Evolutionary conservation across 2,888 invertebrate genomes (phyloP).

Genomic region (Drosophila pullipes): DNA sequence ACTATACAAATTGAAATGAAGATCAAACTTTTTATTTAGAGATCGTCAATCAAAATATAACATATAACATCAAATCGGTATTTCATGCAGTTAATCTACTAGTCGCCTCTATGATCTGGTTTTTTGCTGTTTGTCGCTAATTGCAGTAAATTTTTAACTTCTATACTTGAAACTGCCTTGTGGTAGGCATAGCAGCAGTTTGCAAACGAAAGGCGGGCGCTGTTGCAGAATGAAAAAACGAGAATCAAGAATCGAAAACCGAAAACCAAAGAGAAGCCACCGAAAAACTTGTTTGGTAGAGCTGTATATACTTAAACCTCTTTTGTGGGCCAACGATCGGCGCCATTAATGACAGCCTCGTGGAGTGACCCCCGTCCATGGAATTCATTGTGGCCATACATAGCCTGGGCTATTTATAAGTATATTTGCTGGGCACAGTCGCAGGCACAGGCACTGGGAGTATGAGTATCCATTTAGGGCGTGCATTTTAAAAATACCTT

Average conservation of each 20-base stretch:
- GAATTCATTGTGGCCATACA: constrained; percentile 36
- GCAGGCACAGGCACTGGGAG: constrained; percentile 19
- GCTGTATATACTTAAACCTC: constrained; percentile 56
- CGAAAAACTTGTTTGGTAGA: constrained; percentile 56
- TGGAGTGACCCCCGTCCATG: constrained; percentile 51
- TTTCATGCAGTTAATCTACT: constrained; percentile 13
- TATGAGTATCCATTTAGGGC: constrained; percentile 74
- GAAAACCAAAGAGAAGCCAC: constrained; percentile 30
- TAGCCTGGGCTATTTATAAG: constrained; percentile 56
- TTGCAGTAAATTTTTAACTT: constrained; percentile 52
- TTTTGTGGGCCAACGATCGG: constrained; percentile 79
- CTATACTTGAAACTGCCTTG: constrained; percentile 40
- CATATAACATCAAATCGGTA: constrained; percentile 1
- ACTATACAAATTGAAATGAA: background rate
- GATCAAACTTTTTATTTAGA: background rate
- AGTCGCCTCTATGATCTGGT: background rate
- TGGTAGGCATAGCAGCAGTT: constrained; percentile 27
- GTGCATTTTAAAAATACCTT: constrained; percentile 68
- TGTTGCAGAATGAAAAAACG: constrained; percentile 34
- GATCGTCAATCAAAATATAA: background rate
- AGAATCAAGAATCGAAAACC: constrained; percentile 26
- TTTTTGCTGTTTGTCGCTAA: constrained; percentile 45
- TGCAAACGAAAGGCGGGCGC: constrained; percentile 38
- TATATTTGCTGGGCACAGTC: constrained; percentile 26
- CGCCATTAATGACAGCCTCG: constrained; percentile 78